A percentile compares a stretch with the other conserved stretches of the same genome.
Conservation (phyloP, 2,888 invertebrate species). For the Drosophila lutescens region DNA sequence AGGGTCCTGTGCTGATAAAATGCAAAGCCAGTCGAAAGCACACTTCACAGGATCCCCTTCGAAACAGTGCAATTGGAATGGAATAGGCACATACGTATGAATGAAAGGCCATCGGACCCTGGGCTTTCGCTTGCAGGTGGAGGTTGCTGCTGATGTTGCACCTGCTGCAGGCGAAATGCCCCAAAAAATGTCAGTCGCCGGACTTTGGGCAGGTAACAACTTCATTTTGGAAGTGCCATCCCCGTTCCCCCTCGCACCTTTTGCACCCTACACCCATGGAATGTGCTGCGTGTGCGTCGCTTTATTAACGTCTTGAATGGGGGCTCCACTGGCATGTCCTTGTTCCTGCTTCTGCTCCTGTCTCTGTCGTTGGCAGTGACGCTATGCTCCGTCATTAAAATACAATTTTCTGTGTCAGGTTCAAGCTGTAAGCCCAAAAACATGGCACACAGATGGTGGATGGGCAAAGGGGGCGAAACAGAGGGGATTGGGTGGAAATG, state of each 20-base stretch:
- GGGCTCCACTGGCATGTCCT: conserved; percentile 13
- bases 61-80: conserved; percentile 48
- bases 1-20: conserved; percentile 30
- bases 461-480: conserved; percentile 19
- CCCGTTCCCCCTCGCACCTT: background rate
- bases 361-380: conserved; percentile 46
- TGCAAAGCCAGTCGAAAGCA: conserved; percentile 57
- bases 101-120: conserved; percentile 58
- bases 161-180: conserved; percentile 37
- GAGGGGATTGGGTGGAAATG: conserved; percentile 41
- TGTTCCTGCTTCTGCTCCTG: conserved; percentile 2
- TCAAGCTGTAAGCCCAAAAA: conserved; percentile 69
- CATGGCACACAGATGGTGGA: conserved; percentile 11
- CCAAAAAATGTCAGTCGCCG: conserved; percentile 51
- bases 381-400: conserved; percentile 76
- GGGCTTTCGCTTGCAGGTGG: conserved; percentile 21
- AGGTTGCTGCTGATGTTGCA: conserved; percentile 20
- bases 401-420: conserved; percentile 80
- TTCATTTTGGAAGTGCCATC: conserved; percentile 62
- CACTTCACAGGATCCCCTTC: conserved; percentile 35
- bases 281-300: conserved; percentile 67
- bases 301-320: conserved; percentile 76
- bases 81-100: conserved; percentile 43
- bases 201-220: conserved; percentile 59
- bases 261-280: conserved; percentile 28